phyloP scores from a whole-genome alignment of 2,797 vertebrate species.

The Peromyscus eremicus region DNA sequence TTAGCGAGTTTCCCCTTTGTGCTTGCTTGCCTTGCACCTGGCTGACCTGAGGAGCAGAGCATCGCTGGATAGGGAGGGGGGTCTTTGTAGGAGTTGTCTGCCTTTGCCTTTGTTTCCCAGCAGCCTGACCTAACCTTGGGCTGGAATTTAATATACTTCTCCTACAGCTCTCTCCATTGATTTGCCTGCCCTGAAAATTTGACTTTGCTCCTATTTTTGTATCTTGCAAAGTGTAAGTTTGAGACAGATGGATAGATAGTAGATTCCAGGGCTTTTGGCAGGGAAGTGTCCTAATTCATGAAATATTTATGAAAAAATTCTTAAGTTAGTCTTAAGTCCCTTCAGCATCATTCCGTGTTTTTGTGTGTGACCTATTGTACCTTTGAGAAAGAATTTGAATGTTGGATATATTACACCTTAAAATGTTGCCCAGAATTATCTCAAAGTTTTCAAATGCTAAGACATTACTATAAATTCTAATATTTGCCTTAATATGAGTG shows the following conservation, averaged over 20 bases:
- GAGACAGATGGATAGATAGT: conserved; percentile 18
- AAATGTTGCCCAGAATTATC: neutral
- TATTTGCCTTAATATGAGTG: neutral
- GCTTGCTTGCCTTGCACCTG: neutral
- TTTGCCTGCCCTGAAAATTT: conserved; percentile 28
- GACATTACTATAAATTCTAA: neutral
- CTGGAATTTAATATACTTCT: conserved; percentile 55
- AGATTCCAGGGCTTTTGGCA: neutral
- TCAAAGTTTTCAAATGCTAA: neutral
- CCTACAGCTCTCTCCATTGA: conserved; percentile 26
- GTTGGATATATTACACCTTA: neutral
- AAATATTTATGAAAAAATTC: conserved; percentile 3
- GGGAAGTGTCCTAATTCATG: conserved; percentile 46
- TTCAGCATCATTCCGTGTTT: conserved; percentile 16
- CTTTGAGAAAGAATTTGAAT: conserved; percentile 18
- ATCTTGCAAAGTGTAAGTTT: conserved; percentile 48
- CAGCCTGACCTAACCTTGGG: conserved; percentile 24
- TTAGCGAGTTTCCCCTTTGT: neutral
- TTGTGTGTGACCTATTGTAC: neutral
- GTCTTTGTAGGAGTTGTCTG: conserved; percentile 10
- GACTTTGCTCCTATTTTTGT: conserved; percentile 44
- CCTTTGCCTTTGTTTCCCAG: neutral
- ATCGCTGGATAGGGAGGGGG: neutral
- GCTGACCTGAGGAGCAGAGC: neutral
- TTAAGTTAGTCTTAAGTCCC: neutral